Percentiles rank a stretch among this genome's conserved stretches.
Evolutionary conservation across 2,797 vertebrate genomes (phyloP).

Genomic region (Ataeniobius toweri): DNA sequence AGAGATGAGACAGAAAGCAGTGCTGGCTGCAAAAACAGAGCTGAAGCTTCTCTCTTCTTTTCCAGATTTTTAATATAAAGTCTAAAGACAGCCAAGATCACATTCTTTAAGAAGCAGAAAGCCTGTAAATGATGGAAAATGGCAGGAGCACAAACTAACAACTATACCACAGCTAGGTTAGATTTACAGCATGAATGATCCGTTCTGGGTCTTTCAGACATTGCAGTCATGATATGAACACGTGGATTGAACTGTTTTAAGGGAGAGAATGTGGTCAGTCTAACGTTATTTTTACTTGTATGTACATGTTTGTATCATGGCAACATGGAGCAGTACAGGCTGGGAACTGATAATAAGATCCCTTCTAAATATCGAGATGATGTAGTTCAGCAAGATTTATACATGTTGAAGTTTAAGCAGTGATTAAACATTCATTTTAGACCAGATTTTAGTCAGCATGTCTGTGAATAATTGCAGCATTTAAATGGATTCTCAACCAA

Average conservation of each 20-base stretch:
- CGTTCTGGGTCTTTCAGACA: not conserved
- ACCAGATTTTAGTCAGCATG: not conserved
- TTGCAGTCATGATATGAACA: not conserved
- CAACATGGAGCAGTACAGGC: not conserved
- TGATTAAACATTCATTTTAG: not conserved
- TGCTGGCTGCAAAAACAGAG: conserved; percentile 5
- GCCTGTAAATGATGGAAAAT: not conserved
- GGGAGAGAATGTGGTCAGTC: not conserved
- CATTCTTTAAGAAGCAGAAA: not conserved
- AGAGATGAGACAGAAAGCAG: conserved; percentile 4
- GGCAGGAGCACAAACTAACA: not conserved
- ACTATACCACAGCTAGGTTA: not conserved
- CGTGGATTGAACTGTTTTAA: not conserved
- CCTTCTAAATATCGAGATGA: not conserved
- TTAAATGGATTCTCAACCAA: no score
- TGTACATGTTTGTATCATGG: not conserved
- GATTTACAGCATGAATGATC: not conserved
- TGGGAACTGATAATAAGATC: not conserved
- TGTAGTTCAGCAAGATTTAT: not conserved
- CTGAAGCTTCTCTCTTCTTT: not conserved
- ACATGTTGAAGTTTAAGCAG: not conserved
- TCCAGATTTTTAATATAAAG: not conserved
- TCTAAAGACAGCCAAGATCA: no score
- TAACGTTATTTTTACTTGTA: not conserved
- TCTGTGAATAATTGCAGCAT: no score